Base-by-base conservation (phyloP, 2,797 vertebrate genomes). In the Smutsia temminckii region DNA sequence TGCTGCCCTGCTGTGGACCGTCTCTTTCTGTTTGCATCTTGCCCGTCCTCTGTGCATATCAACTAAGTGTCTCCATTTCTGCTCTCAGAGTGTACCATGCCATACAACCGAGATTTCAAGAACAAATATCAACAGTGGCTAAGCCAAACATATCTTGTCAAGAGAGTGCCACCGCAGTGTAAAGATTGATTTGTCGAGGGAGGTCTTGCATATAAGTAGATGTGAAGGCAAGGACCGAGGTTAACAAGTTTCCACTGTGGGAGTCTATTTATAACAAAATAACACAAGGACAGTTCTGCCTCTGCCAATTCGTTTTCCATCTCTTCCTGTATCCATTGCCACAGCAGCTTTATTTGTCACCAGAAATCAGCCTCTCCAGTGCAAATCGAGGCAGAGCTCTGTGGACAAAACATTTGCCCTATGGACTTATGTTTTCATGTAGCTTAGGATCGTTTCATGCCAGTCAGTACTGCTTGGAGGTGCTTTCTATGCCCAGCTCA, bases 131-230 rank as follows among this genome's bases (percentile, higher is more conserved):
- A 96, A 94, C 94, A 96, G 94, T 95, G 88, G 87, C 97, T 96
- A 98, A 98, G 93, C 95, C 97, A 98, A 98, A 98, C 95, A 93
- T 72, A 97, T 64, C 94, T 98, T 96, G 96, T 98, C 97, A 98
- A 97, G 95, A 32, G 75, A 98, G 80, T 95, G 93, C 95, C 92
- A 83, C 86, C 97, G 88, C 95, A 97, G 83, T 83, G 95, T 94
- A 96, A 97, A 96, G 97, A 98, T 96, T 98, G 97, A 98, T 98
- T 97, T 98, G 86, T 94, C 93, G 86, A 85, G 55, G 51, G 96
- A 98, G 77, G 91, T 91, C 96, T 98, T 97, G 97, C 93, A 97
- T 98, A 96, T 91, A 97, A 98, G 95, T 89, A 97, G 97, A 97
- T 72, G 92, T 51, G 95, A 97, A 97, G 92, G 89, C 63, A 87